A percentile compares a stretch with the other conserved stretches of the same genome.
These are phyloP conservation scores for Orchesella cincta DNA, from an alignment of 1,140 invertebrate genomes.

Conservation along the genomic window DNA sequence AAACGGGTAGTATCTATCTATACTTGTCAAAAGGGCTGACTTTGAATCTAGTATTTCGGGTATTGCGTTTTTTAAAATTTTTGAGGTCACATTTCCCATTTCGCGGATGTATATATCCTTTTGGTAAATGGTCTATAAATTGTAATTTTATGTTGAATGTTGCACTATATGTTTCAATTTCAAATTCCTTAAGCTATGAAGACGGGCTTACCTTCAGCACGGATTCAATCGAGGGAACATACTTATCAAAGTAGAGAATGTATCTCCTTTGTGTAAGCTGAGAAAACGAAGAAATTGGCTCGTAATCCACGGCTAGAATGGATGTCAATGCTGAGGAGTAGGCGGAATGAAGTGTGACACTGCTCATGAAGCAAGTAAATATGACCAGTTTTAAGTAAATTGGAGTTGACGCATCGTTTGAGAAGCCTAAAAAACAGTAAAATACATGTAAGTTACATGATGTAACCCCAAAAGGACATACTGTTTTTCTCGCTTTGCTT, in stretches of 20 bases:
- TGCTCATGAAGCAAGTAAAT: not conserved
- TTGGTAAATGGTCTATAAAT: not conserved
- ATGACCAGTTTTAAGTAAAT: not conserved
- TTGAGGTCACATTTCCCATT: not conserved
- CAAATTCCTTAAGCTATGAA: no score
- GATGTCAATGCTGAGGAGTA: not conserved
- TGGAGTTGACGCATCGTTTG: not conserved
- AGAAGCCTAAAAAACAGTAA: not conserved
- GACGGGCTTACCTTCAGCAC: constrained; percentile 4
- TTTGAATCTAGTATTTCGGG: not conserved
- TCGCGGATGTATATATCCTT: not conserved
- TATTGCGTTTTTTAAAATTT: not conserved
- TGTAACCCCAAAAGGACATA: not conserved
- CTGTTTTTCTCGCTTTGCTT: not conserved
- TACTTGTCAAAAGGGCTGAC: not conserved
- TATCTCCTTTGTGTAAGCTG: not conserved
- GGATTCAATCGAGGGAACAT: not conserved
- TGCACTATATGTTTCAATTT: no score
- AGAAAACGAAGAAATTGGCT: not conserved
- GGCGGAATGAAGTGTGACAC: not conserved
- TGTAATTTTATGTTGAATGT: no score
- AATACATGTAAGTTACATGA: not conserved
- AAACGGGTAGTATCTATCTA: not conserved
- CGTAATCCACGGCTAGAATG: not conserved
- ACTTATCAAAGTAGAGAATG: not conserved